A percentile compares a stretch with the other conserved stretches of the same genome.
phyloP scores from a whole-genome alignment of 2,888 invertebrate genomes.

The Drosophila yooni region DNA sequence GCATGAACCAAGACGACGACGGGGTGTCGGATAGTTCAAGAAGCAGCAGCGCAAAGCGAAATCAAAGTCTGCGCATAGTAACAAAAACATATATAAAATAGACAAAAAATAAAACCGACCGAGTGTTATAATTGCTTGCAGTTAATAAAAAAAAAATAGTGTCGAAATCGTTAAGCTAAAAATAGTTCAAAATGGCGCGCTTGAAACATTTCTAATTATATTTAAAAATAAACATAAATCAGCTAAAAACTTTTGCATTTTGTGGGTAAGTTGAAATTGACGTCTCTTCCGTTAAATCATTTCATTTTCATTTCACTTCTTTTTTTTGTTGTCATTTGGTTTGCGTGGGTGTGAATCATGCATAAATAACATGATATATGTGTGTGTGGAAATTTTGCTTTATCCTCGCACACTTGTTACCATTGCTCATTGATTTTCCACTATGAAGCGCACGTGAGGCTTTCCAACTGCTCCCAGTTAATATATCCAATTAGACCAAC shows the following conservation, averaged over 20 bases:
- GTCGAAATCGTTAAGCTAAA: slow-evolving; percentile 41
- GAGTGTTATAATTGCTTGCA: slow-evolving; percentile 48
- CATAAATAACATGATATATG: slow-evolving; percentile 12
- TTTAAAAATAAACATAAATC: slow-evolving; percentile 7
- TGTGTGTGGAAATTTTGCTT: slow-evolving; percentile 11
- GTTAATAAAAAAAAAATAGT: slow-evolving; percentile 38
- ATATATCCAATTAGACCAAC: slow-evolving; percentile 55
- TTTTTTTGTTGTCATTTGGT: slow-evolving; percentile 11
- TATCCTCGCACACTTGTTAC: slow-evolving; percentile 53
- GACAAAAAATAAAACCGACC: slow-evolving; percentile 10
- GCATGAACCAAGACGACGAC: slow-evolving; percentile 19
- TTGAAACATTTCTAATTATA: slow-evolving; percentile 79
- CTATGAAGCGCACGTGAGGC: slow-evolving; percentile 45
- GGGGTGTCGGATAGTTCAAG: slow-evolving; percentile 32
- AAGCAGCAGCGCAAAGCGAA: slow-evolving; percentile 53
- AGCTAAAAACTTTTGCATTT: slow-evolving; percentile 23
- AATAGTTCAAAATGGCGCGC: slow-evolving; percentile 80
- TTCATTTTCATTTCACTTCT: slow-evolving; percentile 3
- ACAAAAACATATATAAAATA: slow-evolving; percentile 41
- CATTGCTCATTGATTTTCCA: slow-evolving; percentile 58
- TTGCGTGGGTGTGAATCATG: slow-evolving; percentile 61
- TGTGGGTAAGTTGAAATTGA: slow-evolving; percentile 55
- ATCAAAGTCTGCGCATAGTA: slow-evolving; percentile 56
- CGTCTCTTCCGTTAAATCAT: slow-evolving; percentile 12
- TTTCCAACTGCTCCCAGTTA: slow-evolving; percentile 48